Evolutionary conservation across 2,797 vertebrate species (phyloP), one percentile per base, ranked within the genome.

Genomic region (Microctenopoma lineatum): DNA sequence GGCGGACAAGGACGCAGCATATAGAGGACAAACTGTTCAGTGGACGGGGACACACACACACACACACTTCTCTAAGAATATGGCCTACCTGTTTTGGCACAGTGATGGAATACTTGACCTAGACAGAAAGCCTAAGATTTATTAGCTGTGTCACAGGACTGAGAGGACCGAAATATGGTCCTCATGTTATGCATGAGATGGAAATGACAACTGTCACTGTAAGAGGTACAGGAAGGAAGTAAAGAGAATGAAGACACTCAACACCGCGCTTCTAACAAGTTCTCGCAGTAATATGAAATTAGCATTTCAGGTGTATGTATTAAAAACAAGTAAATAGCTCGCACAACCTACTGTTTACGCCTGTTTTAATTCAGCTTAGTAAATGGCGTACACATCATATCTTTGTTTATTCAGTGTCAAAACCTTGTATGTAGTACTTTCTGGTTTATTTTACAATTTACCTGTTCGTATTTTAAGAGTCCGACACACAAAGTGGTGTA

Each of bases 1-100:
- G 78, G 83, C 45, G 36, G 84, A 90, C 92, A 93, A 94, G 93
- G 93, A 94, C 92, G 8, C 59, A 73, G 78, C 83, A 76, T 51
- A 51, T 18, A 82, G 86, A 91, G 88, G 90, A 89, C 84, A 71
- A 77, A 79, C 76, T 61, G 59, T 70, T 79, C 59, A 36, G 63
- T 73, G 84, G 80, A 83, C 76, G 38, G 67, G 83, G 21, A 21
- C 21, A 21, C 21, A 21, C 21, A 46, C n/a, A 16, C 12, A 59
- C 56, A 73, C 77, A 67, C 27, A 66, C 71, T 66, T 69, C 54
- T 47, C 64, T 47, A 66, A 73, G 73, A 85, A 81, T 61, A 81
- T 67, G 78, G 59, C 77, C 73, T 18, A 79, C 83, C 81, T 85
- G 73, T 87, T 90, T 81, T 81, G 85, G 80, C 72, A 82, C 57